Evolutionary conservation across 1,140 invertebrate species (phyloP).

Genomic region (Brachionus calyciflorus): DNA sequence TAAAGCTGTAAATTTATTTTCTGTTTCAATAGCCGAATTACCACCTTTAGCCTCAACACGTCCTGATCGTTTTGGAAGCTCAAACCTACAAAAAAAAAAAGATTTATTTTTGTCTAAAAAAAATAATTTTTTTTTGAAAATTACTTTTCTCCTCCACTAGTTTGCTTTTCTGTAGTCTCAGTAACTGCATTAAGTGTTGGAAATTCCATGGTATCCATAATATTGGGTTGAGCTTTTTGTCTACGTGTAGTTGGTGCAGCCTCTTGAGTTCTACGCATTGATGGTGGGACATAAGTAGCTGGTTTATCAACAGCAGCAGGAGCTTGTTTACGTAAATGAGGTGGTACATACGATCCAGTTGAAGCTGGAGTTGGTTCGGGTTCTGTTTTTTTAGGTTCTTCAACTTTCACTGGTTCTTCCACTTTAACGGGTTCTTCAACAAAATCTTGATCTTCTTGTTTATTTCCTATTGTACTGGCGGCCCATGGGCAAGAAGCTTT

Average conservation of each 20-base stretch:
- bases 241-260: not conserved
- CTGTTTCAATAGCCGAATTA: conserved; percentile 4
- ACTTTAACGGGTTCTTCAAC: not conserved
- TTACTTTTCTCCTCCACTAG: conserved; percentile 34
- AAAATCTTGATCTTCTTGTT: not conserved
- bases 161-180: not conserved
- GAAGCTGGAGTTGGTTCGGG: not conserved
- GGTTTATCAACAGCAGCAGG: not conserved
- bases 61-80: conserved; percentile 24
- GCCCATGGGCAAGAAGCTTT: conserved; percentile 30
- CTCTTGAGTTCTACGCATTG: not conserved
- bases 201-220: conserved; percentile 42
- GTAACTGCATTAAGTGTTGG: conserved; percentile 22
- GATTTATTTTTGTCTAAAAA: not conserved
- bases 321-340: conserved; percentile 13
- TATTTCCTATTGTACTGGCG: not conserved
- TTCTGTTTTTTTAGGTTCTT: not conserved
- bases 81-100: conserved; percentile 8
- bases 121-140: not conserved
- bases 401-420: not conserved
- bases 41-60: conserved; percentile 22
- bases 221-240: conserved; percentile 38
- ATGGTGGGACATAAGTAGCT: conserved; percentile 21
- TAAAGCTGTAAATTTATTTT: conserved; percentile 42
- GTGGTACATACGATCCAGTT: conserved; percentile 1